Percentiles rank a stretch among this genome's conserved stretches.
These are phyloP conservation scores for Capreolus pygargus DNA, from an alignment of 2,113 vertebrate species.

Conservation along the genomic window DNA sequence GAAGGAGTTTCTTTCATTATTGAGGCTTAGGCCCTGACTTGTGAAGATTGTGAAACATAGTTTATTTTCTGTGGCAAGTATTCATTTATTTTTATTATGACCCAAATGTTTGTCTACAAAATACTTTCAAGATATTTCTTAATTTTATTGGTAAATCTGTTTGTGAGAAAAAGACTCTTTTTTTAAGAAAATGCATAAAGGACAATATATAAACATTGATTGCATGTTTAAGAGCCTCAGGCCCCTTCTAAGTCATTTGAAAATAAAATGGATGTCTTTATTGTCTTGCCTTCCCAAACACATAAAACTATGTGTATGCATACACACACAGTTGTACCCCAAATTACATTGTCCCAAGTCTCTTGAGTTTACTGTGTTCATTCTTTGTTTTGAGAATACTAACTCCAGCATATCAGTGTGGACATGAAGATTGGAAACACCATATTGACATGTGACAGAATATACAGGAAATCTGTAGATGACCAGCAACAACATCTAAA, in stretches of 20 bases:
- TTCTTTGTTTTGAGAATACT: neutral
- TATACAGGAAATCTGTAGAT: neutral
- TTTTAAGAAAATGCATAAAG: neutral
- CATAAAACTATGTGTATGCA: neutral
- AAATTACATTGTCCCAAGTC: neutral
- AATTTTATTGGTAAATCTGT: neutral
- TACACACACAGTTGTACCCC: neutral
- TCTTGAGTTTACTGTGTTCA: neutral
- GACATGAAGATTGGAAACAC: neutral
- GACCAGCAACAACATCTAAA: neutral
- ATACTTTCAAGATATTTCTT: neutral
- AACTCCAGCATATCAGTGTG: neutral
- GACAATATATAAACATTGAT: neutral
- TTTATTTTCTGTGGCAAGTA: neutral
- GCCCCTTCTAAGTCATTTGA: accelerated
- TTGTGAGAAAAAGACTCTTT: neutral
- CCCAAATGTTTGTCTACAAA: neutral
- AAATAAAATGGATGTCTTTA: neutral
- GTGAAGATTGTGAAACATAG: neutral
- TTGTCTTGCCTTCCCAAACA: neutral
- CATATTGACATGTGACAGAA: neutral
- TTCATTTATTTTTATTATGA: neutral
- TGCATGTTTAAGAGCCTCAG: neutral
- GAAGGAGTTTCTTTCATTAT: neutral
- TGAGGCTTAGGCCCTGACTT: neutral